Base-by-base conservation (phyloP, 2,888 invertebrate genomes). In the Phytoseiulus persimilis region DNA sequence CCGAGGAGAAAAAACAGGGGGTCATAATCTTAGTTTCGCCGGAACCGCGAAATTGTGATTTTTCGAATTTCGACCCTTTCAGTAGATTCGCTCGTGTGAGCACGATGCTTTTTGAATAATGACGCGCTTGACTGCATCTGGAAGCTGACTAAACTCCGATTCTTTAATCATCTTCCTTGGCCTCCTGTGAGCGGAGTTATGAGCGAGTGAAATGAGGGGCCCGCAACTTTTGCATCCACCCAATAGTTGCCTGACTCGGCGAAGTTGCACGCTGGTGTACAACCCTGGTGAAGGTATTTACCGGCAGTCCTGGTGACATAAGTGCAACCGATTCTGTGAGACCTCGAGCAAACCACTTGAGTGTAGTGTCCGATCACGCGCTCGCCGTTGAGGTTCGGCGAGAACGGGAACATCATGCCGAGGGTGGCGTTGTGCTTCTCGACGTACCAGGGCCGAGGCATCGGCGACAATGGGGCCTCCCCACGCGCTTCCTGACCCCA, bases 301-400 rank as follows among this genome's bases (percentile, higher is more conserved):
- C 23, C 32, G 5, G 32, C 0, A 87, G 31, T 14, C 31, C 18
- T 33, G 28, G 87, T 87, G n/a, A 87, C 87, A 32, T 32, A 87
- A 39, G 39, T 33, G 87, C 87, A 87, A 31, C 33, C 87, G 87
- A 87, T 87, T 45, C 18, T 87, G 87, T 28, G 33, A 31, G 87
- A 87, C 45, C n/a, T 33, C 32, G 87, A 33, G 33, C 33, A 87
- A 28, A 87, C 45, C 31, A 87, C 39, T 31, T 33, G 33, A 65
- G 65, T 65, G 65, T 65, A 14, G 28, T 87, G 32, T 87, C 87
- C 87, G 32, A 31, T 87, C 1, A 45, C 23, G 33, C 9, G 2
- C 87, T 14, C n/a, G 11, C 87, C 33, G 5, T 32, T 33, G 39
- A 6, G 45, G n/a, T n/a, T n/a, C 6, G 46, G 46, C 6, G 46